Evolutionary conservation across 1,140 invertebrate species (phyloP), one percentile per base, ranked within the genome.

Genomic region (Cecropterus lyciades): DNA sequence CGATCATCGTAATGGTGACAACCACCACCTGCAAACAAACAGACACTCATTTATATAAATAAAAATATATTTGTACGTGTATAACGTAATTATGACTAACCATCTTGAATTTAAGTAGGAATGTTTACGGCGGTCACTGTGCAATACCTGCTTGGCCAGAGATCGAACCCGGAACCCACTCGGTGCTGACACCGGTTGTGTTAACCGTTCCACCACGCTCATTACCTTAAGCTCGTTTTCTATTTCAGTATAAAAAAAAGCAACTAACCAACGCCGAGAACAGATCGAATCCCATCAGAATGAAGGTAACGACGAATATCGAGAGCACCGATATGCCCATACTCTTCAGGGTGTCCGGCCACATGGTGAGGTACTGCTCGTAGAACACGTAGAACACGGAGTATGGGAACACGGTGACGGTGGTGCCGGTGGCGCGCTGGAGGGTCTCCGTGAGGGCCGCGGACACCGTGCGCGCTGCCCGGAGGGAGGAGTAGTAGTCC

Each of bases 341-440:
- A 79, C 97, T 98, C 72, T 96, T 94, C 4, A 99, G 77, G 0
- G 98, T 97, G 75, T 99, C 98, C 0, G 95, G 92, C 96, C 98
- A 98, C 94, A 99, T 99, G 3, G 98, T 99, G 65, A 99, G 92
- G 91, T 99, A 99, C 93, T 99, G 99, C 88, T 99, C 99, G 84
- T 99, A 99, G 92, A 99, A 99, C 9, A 99, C 98, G 84, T 99
- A 99, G 91, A 99, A 99, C 16, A 99, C 95, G 70, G 98, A 99
- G 93, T 99, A 99, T 0, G 98, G 98, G 89, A 99, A 99, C n/a
- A 99, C 98, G 91, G 96, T 95, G 33, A 97, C 93, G 4, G 93
- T 92, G 17, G 92, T 93, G 11, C 92, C 93, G 17, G 82, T 73
- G 1, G 82, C 80, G 59, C 86, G 83, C 4, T 96, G 70, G 70